These are phyloP conservation scores for Crotalus tigris DNA, from an alignment of 2,113 vertebrate genomes.

Conservation along the genomic window DNA sequence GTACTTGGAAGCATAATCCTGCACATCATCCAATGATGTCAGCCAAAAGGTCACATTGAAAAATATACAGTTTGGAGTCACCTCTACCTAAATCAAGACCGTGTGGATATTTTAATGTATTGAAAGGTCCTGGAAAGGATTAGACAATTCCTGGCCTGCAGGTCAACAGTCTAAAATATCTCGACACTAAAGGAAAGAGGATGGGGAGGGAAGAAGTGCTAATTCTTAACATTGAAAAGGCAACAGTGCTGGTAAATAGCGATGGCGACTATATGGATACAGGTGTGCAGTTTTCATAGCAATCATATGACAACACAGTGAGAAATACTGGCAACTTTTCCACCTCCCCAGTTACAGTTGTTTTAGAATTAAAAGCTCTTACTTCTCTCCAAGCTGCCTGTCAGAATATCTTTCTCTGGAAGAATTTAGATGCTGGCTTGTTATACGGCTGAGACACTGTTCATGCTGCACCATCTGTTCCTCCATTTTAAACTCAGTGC, in stretches of 20 bases:
- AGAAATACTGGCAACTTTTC: neutral
- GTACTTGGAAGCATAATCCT: slow-evolving; percentile 25
- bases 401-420: neutral
- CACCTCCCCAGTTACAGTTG: neutral
- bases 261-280: neutral
- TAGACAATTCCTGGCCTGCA: neutral
- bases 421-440: neutral
- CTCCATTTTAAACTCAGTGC: neutral
- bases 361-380: neutral
- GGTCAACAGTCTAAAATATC: neutral
- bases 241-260: neutral
- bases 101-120: neutral
- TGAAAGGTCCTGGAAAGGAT: neutral
- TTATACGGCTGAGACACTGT: neutral
- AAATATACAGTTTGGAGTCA: neutral
- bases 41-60: neutral
- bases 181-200: neutral
- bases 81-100: neutral
- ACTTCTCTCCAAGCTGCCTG: neutral
- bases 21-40: neutral
- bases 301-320: neutral
- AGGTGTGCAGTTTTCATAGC: neutral
- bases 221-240: neutral
- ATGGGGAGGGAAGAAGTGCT: neutral
- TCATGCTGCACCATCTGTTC: neutral